Evolutionary conservation across 2,113 vertebrate genomes (phyloP).

Genomic region (Macroglossus sobrinus): DNA sequence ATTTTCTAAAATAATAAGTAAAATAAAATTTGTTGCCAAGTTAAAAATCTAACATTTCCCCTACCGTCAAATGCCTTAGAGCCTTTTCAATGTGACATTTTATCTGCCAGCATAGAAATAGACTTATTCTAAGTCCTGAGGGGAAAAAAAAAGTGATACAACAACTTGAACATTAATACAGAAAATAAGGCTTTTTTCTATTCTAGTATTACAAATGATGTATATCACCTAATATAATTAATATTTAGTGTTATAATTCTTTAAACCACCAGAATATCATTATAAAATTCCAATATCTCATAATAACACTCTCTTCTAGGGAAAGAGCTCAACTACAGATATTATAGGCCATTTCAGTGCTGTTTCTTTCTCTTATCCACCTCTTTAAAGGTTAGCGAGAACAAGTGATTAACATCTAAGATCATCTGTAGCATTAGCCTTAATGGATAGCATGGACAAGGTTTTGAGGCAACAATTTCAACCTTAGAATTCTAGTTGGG

Average conservation of each 20-base stretch:
- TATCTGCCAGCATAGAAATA: background rate
- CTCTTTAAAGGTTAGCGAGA: background rate
- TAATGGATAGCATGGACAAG: background rate
- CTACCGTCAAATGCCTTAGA: background rate
- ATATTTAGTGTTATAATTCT: background rate
- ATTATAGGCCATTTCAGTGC: background rate
- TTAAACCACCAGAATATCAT: background rate
- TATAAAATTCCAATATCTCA: background rate
- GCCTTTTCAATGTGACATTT: background rate
- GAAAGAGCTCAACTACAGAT: background rate
- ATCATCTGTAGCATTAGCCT: background rate
- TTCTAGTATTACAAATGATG: background rate
- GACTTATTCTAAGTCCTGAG: background rate
- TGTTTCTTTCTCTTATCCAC: background rate
- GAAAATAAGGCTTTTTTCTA: background rate
- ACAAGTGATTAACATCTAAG: background rate
- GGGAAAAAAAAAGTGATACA: background rate
- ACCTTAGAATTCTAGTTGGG: background rate
- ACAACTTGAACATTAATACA: constrained; percentile 29
- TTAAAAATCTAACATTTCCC: background rate
- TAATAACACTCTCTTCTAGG: background rate
- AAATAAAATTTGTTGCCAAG: constrained; percentile 4
- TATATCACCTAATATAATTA: background rate
- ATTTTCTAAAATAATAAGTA: constrained; percentile 21
- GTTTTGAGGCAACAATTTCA: background rate